phyloP scores from a whole-genome alignment of 2,888 invertebrate genomes.

The Patella depressa region DNA sequence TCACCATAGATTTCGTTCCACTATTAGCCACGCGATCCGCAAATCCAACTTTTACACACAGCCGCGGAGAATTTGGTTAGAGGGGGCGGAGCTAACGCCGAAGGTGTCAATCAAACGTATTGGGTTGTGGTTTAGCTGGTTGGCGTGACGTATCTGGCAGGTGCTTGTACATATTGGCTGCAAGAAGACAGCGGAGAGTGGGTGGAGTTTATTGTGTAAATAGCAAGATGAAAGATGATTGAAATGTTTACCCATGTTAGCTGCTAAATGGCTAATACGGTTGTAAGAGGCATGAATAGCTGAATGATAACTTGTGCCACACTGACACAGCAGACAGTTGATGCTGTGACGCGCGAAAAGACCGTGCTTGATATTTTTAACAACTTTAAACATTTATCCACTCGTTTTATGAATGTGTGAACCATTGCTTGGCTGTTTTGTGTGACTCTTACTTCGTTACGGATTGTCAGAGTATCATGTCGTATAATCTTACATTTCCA shows the following conservation, averaged over 20 bases:
- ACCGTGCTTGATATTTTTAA: conserved; percentile 10
- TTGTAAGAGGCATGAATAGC: conserved; percentile 7
- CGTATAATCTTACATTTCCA: conserved; percentile 9
- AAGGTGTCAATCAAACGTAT: background rate
- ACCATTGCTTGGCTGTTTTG: background rate
- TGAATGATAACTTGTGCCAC: conserved; percentile 9
- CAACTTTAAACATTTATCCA: background rate
- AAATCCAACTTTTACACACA: background rate
- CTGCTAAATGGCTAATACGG: conserved; percentile 13
- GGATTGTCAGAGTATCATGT: background rate
- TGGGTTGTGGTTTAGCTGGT: background rate
- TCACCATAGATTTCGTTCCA: background rate
- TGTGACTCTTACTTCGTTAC: background rate
- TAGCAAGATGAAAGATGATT: conserved; percentile 9
- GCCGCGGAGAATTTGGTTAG: background rate
- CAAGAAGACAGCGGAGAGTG: background rate
- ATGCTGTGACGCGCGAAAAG: conserved; percentile 9
- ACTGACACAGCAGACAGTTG: conserved; percentile 7
- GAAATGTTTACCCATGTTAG: conserved; percentile 13
- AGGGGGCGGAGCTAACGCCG: background rate
- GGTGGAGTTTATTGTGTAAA: conserved; percentile 6
- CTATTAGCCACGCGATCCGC: conserved; percentile 9
- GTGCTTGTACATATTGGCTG: background rate
- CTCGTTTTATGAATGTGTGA: conserved; percentile 4
- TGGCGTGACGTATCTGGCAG: background rate